These are phyloP conservation scores for Chymomyza fuscimana DNA, from an alignment of 2,888 invertebrate species.

Conservation along the genomic window DNA sequence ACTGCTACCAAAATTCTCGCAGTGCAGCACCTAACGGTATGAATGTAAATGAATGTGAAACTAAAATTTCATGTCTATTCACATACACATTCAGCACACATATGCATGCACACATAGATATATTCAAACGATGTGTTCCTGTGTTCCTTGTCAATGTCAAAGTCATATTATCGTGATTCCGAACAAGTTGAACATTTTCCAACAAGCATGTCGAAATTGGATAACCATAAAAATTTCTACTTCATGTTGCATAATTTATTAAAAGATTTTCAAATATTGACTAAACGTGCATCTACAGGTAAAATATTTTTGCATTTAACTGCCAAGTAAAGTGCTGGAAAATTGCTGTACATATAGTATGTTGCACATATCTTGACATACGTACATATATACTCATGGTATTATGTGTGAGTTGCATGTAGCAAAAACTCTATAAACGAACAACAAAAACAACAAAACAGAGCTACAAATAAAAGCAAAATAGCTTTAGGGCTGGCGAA, in stretches of 20 bases:
- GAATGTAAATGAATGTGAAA: constrained; percentile 64
- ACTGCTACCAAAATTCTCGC: constrained; percentile 28
- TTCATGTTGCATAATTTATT: constrained; percentile 69
- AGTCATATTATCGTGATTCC: constrained; percentile 60
- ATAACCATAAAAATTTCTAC: constrained; percentile 34
- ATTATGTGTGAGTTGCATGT: background rate
- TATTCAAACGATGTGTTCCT: background rate
- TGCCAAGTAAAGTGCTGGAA: constrained; percentile 48
- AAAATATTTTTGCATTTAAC: constrained; percentile 72
- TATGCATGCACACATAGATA: background rate
- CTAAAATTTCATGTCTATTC: constrained; percentile 34
- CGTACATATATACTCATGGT: too few species aligned
- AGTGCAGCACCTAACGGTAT: constrained; percentile 36
- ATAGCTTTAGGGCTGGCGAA: constrained; percentile 21
- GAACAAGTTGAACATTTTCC: constrained; percentile 25
- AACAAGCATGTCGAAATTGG: constrained; percentile 17
- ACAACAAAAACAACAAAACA: background rate
- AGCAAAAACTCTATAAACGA: background rate
- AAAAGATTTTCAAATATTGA: constrained; percentile 64
- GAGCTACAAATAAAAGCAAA: constrained; percentile 9
- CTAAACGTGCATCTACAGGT: constrained; percentile 69
- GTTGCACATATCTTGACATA: too few species aligned
- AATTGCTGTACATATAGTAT: constrained; percentile 22
- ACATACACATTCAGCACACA: background rate
- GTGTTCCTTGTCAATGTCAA: constrained; percentile 61